Conservation (phyloP, 1,140 invertebrate species). For the Saxidomus purpurata region DNA sequence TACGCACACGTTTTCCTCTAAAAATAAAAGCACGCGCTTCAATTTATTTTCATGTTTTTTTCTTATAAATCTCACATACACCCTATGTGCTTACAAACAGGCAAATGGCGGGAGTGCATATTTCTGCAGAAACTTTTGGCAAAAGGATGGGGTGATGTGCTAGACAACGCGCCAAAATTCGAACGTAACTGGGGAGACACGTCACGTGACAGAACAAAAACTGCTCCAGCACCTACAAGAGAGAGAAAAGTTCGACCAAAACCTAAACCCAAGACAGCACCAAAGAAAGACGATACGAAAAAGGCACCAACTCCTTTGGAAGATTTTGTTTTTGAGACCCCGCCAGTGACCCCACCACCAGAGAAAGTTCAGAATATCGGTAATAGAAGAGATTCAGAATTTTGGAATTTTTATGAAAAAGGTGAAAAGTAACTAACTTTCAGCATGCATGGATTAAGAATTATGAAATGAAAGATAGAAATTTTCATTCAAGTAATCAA, state of each 20-base stretch:
- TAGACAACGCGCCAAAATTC: conserved; percentile 54
- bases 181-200: not conserved
- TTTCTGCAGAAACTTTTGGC: conserved; percentile 63
- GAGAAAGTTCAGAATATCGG: conserved; percentile 45
- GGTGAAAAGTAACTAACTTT: not conserved
- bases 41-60: too few relatives aligned
- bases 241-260: conserved; percentile 32
- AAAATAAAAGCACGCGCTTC: too few relatives aligned
- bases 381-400: conserved; percentile 70
- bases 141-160: conserved; percentile 62
- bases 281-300: conserved; percentile 13
- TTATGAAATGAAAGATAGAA: too few relatives aligned
- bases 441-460: too few relatives aligned
- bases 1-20: too few relatives aligned
- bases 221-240: conserved; percentile 47
- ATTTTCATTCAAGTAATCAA: too few relatives aligned
- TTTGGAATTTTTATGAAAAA: conserved; percentile 77
- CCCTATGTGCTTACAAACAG: conserved; percentile 58
- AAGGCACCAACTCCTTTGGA: conserved; percentile 35
- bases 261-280: conserved; percentile 50
- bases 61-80: not conserved
- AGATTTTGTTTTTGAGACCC: conserved; percentile 72
- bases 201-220: conserved; percentile 27
- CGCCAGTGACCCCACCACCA: conserved; percentile 72
- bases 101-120: conserved; percentile 69